A percentile compares a stretch with the other conserved stretches of the same genome.
These are phyloP conservation scores for Phaonia tiefii DNA, from an alignment of 2,888 invertebrate species.

Conservation along the genomic window DNA sequence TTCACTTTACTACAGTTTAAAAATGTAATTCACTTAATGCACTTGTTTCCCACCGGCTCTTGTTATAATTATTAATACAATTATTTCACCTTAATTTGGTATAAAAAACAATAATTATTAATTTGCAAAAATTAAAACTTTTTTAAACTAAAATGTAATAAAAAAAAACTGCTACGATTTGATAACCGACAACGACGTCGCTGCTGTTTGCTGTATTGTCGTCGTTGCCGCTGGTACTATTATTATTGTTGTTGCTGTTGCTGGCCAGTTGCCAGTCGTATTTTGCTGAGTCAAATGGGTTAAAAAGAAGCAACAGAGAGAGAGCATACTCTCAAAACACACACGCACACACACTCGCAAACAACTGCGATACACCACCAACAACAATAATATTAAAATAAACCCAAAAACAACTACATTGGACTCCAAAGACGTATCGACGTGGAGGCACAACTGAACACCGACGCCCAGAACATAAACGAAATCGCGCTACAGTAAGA, in stretches of 20 bases:
- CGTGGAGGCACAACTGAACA: constrained; percentile 36
- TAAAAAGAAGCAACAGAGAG: constrained; percentile 13
- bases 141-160: too few relatives aligned
- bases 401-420: constrained; percentile 12
- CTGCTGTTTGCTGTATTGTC: neutral
- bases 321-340: too few relatives aligned
- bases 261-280: neutral
- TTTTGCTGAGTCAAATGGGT: constrained; percentile 24
- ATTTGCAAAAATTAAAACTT: too few relatives aligned
- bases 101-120: too few relatives aligned
- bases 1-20: too few relatives aligned
- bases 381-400: neutral
- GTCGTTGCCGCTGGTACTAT: neutral
- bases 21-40: too few relatives aligned
- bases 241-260: neutral
- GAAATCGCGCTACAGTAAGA: constrained; percentile 9
- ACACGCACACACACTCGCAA: constrained; percentile 6
- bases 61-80: too few relatives aligned
- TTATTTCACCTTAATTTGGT: too few relatives aligned
- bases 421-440: constrained; percentile 29
- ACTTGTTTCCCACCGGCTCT: too few relatives aligned
- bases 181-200: neutral
- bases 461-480: neutral
- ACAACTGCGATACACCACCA: neutral
- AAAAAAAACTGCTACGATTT: neutral